These are phyloP conservation scores for Muraenolepis orangiensis DNA, from an alignment of 2,797 vertebrate species.

Conservation along the genomic window DNA sequence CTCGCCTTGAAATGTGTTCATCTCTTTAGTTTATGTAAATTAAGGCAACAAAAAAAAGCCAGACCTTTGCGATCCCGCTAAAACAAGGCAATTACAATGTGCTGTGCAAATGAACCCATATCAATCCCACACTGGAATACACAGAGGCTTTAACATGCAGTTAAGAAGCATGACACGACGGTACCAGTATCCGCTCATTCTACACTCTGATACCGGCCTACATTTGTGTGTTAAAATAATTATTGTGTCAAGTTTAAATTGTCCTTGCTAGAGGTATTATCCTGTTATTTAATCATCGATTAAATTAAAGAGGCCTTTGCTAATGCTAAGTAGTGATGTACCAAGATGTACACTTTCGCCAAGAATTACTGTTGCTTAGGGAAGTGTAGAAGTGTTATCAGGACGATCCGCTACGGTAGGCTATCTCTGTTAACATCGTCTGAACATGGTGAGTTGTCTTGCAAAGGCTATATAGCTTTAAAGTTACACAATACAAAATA, in stretches of 20 bases:
- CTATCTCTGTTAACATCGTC: not conserved
- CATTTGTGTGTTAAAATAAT: not conserved
- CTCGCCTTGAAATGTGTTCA: not conserved
- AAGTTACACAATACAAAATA: conserved; percentile 1
- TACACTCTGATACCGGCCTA: not conserved
- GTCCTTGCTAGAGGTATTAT: not conserved
- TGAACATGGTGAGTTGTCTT: not conserved
- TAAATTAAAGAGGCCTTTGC: not conserved
- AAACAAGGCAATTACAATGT: not conserved
- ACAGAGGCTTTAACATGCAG: not conserved
- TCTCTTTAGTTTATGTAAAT: not conserved
- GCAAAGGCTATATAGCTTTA: not conserved
- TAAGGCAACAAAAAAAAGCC: not conserved
- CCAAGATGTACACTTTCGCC: not conserved
- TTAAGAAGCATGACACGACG: not conserved
- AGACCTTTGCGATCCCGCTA: not conserved
- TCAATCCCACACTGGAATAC: not conserved
- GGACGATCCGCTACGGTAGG: not conserved
- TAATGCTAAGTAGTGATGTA: not conserved
- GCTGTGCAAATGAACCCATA: not conserved
- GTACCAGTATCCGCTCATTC: not conserved
- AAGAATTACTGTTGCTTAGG: not conserved
- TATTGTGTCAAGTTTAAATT: not conserved
- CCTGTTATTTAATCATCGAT: not conserved
- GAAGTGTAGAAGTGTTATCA: not conserved